phyloP scores from a whole-genome alignment of 2,888 invertebrate genomes.

The Agrochola circellaris region DNA sequence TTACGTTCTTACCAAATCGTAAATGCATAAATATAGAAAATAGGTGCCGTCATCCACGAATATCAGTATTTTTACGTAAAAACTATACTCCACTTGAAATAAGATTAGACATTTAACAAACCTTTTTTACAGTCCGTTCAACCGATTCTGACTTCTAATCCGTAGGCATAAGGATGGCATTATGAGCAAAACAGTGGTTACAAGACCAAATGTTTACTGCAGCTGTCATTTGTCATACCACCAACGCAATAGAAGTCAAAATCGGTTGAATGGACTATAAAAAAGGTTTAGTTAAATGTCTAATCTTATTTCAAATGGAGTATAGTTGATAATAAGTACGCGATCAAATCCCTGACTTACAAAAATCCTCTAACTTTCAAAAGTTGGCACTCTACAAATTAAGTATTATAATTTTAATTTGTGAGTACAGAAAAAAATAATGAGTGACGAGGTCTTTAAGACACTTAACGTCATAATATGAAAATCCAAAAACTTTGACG shows the following conservation, averaged over 20 bases:
- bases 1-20: constrained; percentile 26
- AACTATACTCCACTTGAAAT: neutral
- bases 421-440: constrained; percentile 1
- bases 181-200: no score
- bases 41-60: neutral
- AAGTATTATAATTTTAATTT: neutral
- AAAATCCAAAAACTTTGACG: constrained; percentile 57
- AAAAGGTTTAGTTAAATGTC: no score
- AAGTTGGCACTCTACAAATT: neutral
- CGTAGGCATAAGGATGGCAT: no score
- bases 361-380: neutral
- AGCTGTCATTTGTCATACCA: no score
- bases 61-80: constrained; percentile 2
- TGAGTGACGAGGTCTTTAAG: constrained; percentile 9
- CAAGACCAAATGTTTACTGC: no score
- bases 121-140: no score
- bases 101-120: no score
- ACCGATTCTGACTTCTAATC: no score
- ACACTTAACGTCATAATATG: constrained; percentile 46
- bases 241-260: no score
- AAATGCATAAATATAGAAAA: constrained; percentile 14
- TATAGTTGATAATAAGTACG: neutral
- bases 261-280: no score
- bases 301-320: no score
- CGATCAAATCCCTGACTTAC: neutral